A percentile compares a stretch with the other conserved stretches of the same genome.
Conservation (phyloP, 2,888 invertebrate genomes). For the Silvanus unidentatus region DNA sequence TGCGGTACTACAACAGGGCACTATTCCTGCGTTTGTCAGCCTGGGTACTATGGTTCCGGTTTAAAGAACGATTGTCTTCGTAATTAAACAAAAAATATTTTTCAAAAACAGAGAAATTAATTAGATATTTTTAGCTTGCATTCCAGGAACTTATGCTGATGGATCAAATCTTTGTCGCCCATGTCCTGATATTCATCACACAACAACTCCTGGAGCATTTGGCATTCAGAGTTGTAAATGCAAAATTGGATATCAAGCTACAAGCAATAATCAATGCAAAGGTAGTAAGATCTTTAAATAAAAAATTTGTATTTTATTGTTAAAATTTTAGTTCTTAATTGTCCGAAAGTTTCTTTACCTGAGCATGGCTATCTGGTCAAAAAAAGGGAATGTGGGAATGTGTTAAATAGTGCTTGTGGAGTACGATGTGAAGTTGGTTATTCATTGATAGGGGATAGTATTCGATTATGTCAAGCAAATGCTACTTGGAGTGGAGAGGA, state of each 20-base stretch:
- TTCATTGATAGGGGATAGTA: constrained; percentile 46
- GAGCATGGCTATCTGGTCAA: constrained; percentile 63
- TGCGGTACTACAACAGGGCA: constrained; percentile 65
- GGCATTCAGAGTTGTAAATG: constrained; percentile 56
- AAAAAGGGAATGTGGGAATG: constrained; percentile 54
- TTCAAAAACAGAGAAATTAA: constrained; percentile 1
- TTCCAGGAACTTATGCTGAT: constrained; percentile 60
- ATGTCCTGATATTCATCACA: constrained; percentile 61
- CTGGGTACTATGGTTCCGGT: constrained; percentile 62
- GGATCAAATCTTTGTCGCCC: constrained; percentile 47
- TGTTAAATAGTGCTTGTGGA: constrained; percentile 66
- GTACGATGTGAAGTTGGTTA: constrained; percentile 62
- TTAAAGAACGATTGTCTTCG: constrained; percentile 54
- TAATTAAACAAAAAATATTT: constrained; percentile 30
- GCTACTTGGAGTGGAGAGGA: constrained; percentile 63
- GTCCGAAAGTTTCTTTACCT: constrained; percentile 54
- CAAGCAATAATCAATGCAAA: constrained; percentile 51
- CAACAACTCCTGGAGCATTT: constrained; percentile 53
- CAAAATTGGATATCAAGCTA: constrained; percentile 53
- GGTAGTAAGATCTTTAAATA: constrained; percentile 39
- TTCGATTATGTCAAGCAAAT: constrained; percentile 58
- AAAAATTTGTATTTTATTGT: not conserved
- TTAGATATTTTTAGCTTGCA: constrained; percentile 51
- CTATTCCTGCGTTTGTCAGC: constrained; percentile 60
- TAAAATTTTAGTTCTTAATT: constrained; percentile 49